Evolutionary conservation across 2,888 invertebrate species (phyloP).

Genomic region (Caenorhabditis plicata): DNA sequence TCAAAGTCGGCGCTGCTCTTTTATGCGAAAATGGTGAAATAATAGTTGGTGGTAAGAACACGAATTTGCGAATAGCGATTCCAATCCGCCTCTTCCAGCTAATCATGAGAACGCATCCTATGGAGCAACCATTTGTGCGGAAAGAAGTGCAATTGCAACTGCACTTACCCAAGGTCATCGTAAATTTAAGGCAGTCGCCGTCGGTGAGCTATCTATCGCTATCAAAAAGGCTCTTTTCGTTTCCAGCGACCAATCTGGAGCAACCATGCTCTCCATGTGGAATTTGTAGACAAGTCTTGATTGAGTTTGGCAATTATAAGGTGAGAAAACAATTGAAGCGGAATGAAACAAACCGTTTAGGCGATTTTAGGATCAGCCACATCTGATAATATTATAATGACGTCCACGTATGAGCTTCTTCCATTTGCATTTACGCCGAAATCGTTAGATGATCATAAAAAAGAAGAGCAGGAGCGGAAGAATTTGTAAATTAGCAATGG

Average conservation of each 20-base stretch:
- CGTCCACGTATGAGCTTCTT: constrained; percentile 42
- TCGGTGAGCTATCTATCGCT: constrained; percentile 15
- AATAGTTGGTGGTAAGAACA: constrained; percentile 68
- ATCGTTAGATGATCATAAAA: constrained; percentile 36
- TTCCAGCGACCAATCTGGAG: constrained; percentile 36
- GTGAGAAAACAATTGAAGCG: constrained; percentile 25
- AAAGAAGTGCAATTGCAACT: constrained; percentile 41
- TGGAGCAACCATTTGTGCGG: constrained; percentile 70
- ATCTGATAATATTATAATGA: constrained; percentile 29
- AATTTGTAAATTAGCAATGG: too few relatives aligned
- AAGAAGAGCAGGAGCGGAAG: too few relatives aligned
- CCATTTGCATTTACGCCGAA: constrained; percentile 55
- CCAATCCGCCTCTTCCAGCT: constrained; percentile 7
- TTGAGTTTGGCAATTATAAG: constrained; percentile 59
- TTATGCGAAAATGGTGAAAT: constrained; percentile 76
- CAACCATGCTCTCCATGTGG: constrained; percentile 61
- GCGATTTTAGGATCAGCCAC: constrained; percentile 48
- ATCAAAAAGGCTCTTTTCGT: neutral
- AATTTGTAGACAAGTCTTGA: constrained; percentile 59
- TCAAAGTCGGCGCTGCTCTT: constrained; percentile 83
- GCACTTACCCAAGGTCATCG: constrained; percentile 44
- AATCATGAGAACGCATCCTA: constrained; percentile 89
- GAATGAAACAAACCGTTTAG: constrained; percentile 26
- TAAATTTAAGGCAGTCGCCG: constrained; percentile 40
- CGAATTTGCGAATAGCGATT: neutral